These are phyloP conservation scores for Papilio xuthus DNA, from an alignment of 1,140 invertebrate genomes.

Conservation along the genomic window DNA sequence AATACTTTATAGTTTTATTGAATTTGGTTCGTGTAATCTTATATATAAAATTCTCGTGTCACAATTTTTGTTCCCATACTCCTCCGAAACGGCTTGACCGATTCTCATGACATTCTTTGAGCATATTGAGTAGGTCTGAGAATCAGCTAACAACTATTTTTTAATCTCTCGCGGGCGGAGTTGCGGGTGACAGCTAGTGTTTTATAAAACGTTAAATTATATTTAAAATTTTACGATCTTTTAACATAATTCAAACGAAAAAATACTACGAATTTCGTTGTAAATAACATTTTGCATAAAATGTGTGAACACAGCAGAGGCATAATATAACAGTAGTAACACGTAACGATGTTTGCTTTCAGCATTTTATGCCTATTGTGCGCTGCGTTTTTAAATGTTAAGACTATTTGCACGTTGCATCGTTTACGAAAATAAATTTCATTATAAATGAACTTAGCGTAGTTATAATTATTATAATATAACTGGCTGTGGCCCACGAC, in stretches of 20 bases:
- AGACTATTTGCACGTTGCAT: constrained; percentile 12
- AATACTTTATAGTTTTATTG: not conserved
- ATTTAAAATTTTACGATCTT: not conserved
- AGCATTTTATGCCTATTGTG: constrained; percentile 28
- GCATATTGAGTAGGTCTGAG: too few species aligned
- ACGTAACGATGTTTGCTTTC: not conserved
- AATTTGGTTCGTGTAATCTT: not conserved
- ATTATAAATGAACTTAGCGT: not conserved
- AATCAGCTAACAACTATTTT: too few species aligned
- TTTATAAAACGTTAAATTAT: not conserved
- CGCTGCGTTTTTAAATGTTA: constrained; percentile 21
- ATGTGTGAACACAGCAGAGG: constrained; percentile 16
- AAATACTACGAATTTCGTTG: not conserved
- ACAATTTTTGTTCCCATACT: too few species aligned
- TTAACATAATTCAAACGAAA: not conserved
- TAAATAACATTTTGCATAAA: not conserved
- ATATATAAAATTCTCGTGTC: too few species aligned
- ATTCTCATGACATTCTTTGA: too few species aligned
- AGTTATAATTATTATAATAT: too few species aligned
- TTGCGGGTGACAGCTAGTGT: too few species aligned
- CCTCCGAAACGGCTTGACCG: too few species aligned
- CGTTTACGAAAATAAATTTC: constrained; percentile 20
- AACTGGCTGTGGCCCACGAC: too few species aligned
- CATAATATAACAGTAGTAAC: constrained; percentile 10
- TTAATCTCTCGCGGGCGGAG: too few species aligned